A percentile compares a stretch with the other conserved stretches of the same genome.
Conservation (phyloP, 2,888 invertebrate species). For the Scaeva pyrastri region DNA sequence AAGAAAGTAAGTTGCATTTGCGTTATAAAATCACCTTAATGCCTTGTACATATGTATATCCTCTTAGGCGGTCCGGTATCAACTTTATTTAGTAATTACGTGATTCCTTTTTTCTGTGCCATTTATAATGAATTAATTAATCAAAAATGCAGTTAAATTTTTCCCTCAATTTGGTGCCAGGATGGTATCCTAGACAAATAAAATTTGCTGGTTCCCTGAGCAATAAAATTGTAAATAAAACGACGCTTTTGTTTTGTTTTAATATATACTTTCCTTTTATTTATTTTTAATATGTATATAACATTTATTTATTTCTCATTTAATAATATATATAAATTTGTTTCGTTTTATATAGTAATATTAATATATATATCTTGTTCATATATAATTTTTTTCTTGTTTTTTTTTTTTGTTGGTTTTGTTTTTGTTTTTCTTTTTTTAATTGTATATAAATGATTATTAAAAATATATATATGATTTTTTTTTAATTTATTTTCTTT, state of each 20-base stretch:
- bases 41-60: too few relatives aligned
- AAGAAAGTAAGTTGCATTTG: too few relatives aligned
- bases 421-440: constrained; percentile 67
- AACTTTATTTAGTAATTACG: too few relatives aligned
- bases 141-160: too few relatives aligned
- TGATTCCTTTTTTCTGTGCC: too few relatives aligned
- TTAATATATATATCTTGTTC: constrained; percentile 75
- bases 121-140: too few relatives aligned
- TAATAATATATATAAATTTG: constrained; percentile 76
- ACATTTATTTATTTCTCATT: constrained; percentile 76
- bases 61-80: too few relatives aligned
- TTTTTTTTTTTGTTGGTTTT: constrained; percentile 51
- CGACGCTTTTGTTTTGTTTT: constrained; percentile 44
- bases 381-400: constrained; percentile 71
- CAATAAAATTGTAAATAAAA: constrained; percentile 27
- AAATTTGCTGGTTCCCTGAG: too few relatives aligned
- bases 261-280: constrained; percentile 75
- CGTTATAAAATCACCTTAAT: too few relatives aligned
- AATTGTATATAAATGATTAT: constrained; percentile 76
- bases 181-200: too few relatives aligned
- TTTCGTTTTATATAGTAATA: constrained; percentile 74
- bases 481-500: constrained; percentile 65
- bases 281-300: constrained; percentile 76
- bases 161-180: too few relatives aligned
- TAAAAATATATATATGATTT: constrained; percentile 76